Percentiles rank a stretch among this genome's conserved stretches.
phyloP scores from a whole-genome alignment of 2,113 vertebrate species.

The Chamaetylas fuelleborni region DNA sequence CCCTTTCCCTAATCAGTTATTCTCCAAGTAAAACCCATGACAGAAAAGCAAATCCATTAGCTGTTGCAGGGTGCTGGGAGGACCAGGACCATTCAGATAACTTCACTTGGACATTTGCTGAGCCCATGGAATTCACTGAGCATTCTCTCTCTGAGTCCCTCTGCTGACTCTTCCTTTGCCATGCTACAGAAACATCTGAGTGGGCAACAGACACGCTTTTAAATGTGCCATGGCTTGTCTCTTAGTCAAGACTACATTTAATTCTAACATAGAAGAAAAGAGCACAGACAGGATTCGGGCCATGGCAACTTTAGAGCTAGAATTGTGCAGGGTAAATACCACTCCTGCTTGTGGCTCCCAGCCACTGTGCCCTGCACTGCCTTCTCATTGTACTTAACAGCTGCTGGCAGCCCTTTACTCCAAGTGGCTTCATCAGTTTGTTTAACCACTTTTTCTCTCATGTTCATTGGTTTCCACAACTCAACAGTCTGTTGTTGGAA shows the following conservation, averaged over 20 bases:
- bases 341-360: background rate
- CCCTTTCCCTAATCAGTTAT: background rate
- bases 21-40: fast-evolving
- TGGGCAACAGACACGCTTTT: fast-evolving
- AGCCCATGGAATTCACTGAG: background rate
- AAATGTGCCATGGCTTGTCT: fast-evolving
- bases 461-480: background rate
- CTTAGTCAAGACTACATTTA: background rate
- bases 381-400: background rate
- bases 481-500: fast-evolving
- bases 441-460: background rate
- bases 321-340: fast-evolving
- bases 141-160: background rate
- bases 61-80: fast-evolving
- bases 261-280: background rate
- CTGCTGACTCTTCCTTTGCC: background rate
- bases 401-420: background rate
- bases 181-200: background rate
- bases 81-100: background rate
- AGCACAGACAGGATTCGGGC: fast-evolving
- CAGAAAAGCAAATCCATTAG: background rate
- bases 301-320: background rate
- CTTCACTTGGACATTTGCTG: background rate
- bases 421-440: background rate
- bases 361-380: background rate